Evolutionary conservation across 2,797 vertebrate genomes (phyloP), one percentile per base, ranked within the genome.

Genomic region (Crypturellus tataupa): DNA sequence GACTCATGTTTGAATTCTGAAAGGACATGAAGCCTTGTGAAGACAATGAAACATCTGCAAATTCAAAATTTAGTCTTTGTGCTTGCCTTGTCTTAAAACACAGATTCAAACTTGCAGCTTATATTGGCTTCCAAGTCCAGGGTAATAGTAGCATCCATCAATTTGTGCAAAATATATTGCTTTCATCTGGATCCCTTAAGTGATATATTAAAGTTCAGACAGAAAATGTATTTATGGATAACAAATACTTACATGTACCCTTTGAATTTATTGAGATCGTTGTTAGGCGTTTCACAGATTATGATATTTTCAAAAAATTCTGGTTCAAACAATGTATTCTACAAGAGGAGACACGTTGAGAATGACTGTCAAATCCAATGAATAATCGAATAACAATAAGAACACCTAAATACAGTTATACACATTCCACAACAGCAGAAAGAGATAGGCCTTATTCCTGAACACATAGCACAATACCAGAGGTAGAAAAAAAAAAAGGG

Each of bases 241-340:
- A 49, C 15, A 64, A 35, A 95, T 98, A 99, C 99, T 99, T 97
- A 99, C 99, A 99, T 97, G 35, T 98, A 99, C 72, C 99, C 99
- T 94, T 98, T 99, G 96, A 99, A 99, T 97, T 98, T 98, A 95
- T 98, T 99, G 91, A 99, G 98, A 87, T 99, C 98, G 75, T 98
- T 98, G 97, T 98, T 99, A 88, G 99, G 99, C 79, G 97, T 98
- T 97, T 99, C 99, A 90, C 99, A 99, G 96, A 98, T 94, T 24
- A 99, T 98, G 3, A 96, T 97, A 55, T 97, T 97, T 60, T 94
- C 96, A 97, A 99, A 99, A 88, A 92, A 93, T 85, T 98, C 98
- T 0, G 99, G 99, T 58, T 99, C 96, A 96, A 99, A 99, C 19
- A 87, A 93, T 63, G 94, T 80, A 47, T 96, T 97, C 99, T 99